Base-by-base conservation (phyloP, 2,888 invertebrate species). In the Kuschelorhynchus macadamiae region DNA sequence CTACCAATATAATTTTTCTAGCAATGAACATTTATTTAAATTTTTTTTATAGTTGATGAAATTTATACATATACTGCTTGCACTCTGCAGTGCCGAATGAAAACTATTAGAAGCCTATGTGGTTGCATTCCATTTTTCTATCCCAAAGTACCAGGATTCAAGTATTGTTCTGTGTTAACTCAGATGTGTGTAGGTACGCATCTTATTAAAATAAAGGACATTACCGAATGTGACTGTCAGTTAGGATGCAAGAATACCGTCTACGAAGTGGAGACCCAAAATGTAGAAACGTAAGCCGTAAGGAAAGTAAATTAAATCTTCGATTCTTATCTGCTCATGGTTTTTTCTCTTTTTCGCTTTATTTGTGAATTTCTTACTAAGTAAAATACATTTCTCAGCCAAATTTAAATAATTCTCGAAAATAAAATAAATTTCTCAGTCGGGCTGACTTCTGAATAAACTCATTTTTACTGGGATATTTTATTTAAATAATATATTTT, bases 71-170 rank as follows among this genome's bases (percentile, higher is more conserved):
- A 91, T 76, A 88, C 91, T 0, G 90, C 90, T 1, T 93, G 92
- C 77, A 91, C 91, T 86, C 86, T 90, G 50, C 89, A 92, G 78
- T 92, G 92, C 72, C 87, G 92, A 36, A 91, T 92, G 89, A 87
- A 87, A 65, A 86, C 86, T 49, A 85, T 90, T 50, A 85, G 87
- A 36, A 85, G 86, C 42, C 84, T 87, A 16, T 92, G 92, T 78
- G 87, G 87, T 75, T 93, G 92, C 77, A 88, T 92, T 59, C 92
- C 92, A 11, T 88, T 89, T 76, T 92, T 92, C 78, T 92, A 92
- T 82, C 88, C 88, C 14, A 80, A 84, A 9, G 84, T 88, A 85
- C 87, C 82, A 16, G 71, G 70, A 1, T 89, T 87, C 71, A 85
- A 85, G 20, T 85, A 87, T 77, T 92, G 92, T 75, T 84, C 83